These are phyloP conservation scores for Hydrolagus affinis DNA, from an alignment of 2,113 vertebrate species.

Conservation along the genomic window DNA sequence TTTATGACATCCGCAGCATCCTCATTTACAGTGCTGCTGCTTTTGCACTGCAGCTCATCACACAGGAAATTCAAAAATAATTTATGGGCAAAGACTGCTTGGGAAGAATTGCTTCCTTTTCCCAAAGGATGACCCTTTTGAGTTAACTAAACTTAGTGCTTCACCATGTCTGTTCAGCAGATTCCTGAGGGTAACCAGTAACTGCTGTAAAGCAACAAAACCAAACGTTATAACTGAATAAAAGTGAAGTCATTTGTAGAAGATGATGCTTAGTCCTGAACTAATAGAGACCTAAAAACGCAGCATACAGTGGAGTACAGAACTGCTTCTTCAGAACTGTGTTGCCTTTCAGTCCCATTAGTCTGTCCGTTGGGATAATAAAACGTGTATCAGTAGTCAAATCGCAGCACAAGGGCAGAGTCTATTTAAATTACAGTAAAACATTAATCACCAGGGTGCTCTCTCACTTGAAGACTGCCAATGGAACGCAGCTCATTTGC, in stretches of 20 bases:
- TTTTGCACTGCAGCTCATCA: too few relatives aligned
- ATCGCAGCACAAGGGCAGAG: not conserved
- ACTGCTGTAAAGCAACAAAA: not conserved
- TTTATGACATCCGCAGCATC: too few relatives aligned
- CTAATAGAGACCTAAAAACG: not conserved
- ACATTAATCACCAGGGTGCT: not conserved
- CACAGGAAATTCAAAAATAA: too few relatives aligned
- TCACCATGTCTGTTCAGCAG: not conserved
- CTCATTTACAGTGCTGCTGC: too few relatives aligned
- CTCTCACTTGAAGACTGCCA: not conserved
- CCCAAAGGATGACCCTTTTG: not conserved
- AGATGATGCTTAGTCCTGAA: not conserved
- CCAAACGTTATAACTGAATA: not conserved
- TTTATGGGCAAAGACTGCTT: too few relatives aligned
- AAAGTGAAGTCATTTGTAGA: not conserved
- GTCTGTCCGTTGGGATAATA: not conserved
- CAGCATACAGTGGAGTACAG: not conserved
- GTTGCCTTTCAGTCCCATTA: not conserved
- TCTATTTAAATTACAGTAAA: slow-evolving; percentile 1
- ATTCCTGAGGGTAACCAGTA: not conserved
- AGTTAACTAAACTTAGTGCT: not conserved
- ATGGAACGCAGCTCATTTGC: not conserved
- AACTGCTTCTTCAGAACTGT: not conserved
- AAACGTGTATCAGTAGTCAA: not conserved
- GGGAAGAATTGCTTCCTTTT: not conserved